phyloP scores from a whole-genome alignment of 1,140 invertebrate species.

The Heliconius melpomene region DNA sequence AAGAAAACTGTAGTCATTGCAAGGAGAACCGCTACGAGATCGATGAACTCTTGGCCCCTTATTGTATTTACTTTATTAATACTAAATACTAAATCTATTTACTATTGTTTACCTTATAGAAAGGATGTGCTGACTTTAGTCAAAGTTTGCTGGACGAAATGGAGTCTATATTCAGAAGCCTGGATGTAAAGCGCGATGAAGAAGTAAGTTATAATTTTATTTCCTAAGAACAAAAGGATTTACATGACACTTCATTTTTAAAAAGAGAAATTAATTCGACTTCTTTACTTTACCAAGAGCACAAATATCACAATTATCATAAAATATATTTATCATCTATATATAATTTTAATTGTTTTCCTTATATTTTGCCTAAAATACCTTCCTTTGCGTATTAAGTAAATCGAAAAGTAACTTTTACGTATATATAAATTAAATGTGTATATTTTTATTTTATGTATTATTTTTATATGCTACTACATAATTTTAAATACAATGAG shows the following conservation, averaged over 20 bases:
- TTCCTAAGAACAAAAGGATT: neutral
- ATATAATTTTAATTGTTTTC: neutral
- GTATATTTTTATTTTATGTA: neutral
- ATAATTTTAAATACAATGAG: neutral
- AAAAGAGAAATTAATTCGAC: too few species aligned
- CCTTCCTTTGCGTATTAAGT: neutral
- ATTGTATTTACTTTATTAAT: neutral
- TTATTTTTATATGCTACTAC: neutral
- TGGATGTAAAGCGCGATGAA: conserved; percentile 53
- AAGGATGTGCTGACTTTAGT: conserved; percentile 91
- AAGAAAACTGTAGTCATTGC: too few species aligned
- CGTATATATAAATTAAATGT: neutral
- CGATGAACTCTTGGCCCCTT: too few species aligned
- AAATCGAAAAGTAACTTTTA: too few species aligned
- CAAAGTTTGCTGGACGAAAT: conserved; percentile 97
- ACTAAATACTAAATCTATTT: neutral
- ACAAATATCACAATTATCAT: neutral
- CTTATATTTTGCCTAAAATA: too few species aligned
- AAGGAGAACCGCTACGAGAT: too few species aligned
- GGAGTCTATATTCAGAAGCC: conserved; percentile 92
- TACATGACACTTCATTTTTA: too few species aligned
- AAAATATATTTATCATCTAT: neutral
- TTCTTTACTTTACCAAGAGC: neutral
- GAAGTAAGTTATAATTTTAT: conserved; percentile 53
- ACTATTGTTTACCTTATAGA: conserved; percentile 73